phyloP scores from a whole-genome alignment of 2,888 invertebrate species.

The Gibbula magus region DNA sequence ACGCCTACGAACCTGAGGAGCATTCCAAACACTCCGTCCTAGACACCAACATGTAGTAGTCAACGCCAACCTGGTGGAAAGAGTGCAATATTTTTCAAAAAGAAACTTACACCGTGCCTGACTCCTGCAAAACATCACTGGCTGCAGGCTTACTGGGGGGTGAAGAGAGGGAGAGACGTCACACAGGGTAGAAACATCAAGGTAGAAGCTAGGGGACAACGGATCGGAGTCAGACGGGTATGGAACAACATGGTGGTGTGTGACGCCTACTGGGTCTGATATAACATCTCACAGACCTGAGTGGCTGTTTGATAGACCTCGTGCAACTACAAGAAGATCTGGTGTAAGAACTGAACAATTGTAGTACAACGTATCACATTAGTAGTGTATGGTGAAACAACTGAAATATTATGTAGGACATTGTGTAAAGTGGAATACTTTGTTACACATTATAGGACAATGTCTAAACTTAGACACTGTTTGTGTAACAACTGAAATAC shows the following conservation, averaged over 20 bases:
- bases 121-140: background rate
- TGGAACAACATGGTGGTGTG: background rate
- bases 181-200: constrained; percentile 5
- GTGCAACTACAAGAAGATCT: too few relatives aligned
- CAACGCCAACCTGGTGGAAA: background rate
- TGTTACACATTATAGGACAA: too few relatives aligned
- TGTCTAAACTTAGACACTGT: too few relatives aligned
- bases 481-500: too few relatives aligned
- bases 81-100: constrained; percentile 18
- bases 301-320: too few relatives aligned
- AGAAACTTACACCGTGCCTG: constrained; percentile 14
- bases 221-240: background rate
- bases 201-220: background rate
- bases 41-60: constrained; percentile 69
- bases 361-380: too few relatives aligned
- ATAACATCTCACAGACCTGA: too few relatives aligned
- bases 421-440: too few relatives aligned
- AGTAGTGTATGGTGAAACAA: too few relatives aligned
- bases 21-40: constrained; percentile 66
- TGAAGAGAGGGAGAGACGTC: background rate
- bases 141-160: background rate
- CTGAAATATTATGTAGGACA: too few relatives aligned
- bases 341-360: too few relatives aligned
- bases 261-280: too few relatives aligned
- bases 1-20: constrained; percentile 63